Conservation (phyloP, 1,140 invertebrate genomes). For the Lepidotrigona ventralis region DNA sequence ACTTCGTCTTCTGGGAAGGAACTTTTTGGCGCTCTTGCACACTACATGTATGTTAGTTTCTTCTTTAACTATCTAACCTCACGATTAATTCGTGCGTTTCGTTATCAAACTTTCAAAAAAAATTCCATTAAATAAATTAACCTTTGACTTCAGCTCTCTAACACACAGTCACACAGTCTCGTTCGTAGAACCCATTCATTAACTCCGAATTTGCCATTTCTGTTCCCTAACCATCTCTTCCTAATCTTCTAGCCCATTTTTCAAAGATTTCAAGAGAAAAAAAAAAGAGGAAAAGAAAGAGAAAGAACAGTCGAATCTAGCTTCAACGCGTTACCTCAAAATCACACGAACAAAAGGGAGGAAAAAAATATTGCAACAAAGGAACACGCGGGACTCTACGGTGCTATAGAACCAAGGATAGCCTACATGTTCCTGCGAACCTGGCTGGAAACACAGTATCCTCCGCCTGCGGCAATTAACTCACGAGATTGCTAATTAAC, state of each 20-base stretch:
- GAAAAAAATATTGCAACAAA: conserved; percentile 15
- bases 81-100: too few relatives aligned
- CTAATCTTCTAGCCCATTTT: not conserved
- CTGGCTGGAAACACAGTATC: conserved; percentile 39
- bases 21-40: not conserved
- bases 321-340: not conserved
- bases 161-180: not conserved
- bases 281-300: not conserved
- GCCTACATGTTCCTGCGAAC: conserved; percentile 38
- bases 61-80: not conserved
- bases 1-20: conserved; percentile 10
- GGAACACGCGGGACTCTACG: conserved; percentile 8
- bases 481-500: conserved; percentile 72
- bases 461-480: conserved; percentile 63
- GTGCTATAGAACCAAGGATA: conserved; percentile 15
- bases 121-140: not conserved
- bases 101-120: too few relatives aligned
- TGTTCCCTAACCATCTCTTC: not conserved
- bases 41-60: too few relatives aligned
- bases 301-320: not conserved
- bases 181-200: not conserved
- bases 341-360: conserved; percentile 8
- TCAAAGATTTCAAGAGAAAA: too few relatives aligned
- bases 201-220: not conserved
- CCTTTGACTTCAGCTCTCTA: not conserved